These are phyloP conservation scores for Mustela nigripes DNA, from an alignment of 2,113 vertebrate genomes.

Conservation along the genomic window DNA sequence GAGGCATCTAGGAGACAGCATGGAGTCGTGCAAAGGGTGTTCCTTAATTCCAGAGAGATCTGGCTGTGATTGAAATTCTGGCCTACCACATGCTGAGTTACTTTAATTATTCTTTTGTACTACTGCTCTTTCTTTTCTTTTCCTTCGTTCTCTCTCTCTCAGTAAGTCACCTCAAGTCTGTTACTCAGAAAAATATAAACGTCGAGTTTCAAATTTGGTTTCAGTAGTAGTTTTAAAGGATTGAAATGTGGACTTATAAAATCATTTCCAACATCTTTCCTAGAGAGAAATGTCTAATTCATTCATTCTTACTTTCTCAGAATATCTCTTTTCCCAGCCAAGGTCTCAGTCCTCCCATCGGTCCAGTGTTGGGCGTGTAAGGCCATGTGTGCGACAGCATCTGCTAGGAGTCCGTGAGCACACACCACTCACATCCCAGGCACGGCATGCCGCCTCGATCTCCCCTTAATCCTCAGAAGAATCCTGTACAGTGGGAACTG, in stretches of 20 bases:
- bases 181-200: constrained; percentile 5
- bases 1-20: not conserved
- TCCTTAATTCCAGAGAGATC: not conserved
- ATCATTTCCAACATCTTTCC: not conserved
- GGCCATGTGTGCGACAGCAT: not conserved
- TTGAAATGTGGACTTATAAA: constrained; percentile 29
- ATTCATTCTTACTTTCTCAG: not conserved
- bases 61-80: not conserved
- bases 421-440: rapidly evolving
- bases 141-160: not conserved
- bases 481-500: not conserved
- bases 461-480: not conserved
- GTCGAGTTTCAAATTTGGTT: not conserved
- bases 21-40: not conserved
- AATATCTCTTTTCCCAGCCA: not conserved
- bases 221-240: constrained; percentile 22
- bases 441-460: no score
- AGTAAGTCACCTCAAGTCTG: not conserved
- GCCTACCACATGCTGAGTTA: not conserved
- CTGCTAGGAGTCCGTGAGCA: not conserved
- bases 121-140: not conserved
- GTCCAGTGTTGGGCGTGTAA: not conserved
- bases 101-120: not conserved
- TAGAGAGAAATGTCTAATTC: not conserved
- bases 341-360: not conserved